phyloP scores from a whole-genome alignment of 2,113 vertebrate genomes.

The Osmerus mordax region DNA sequence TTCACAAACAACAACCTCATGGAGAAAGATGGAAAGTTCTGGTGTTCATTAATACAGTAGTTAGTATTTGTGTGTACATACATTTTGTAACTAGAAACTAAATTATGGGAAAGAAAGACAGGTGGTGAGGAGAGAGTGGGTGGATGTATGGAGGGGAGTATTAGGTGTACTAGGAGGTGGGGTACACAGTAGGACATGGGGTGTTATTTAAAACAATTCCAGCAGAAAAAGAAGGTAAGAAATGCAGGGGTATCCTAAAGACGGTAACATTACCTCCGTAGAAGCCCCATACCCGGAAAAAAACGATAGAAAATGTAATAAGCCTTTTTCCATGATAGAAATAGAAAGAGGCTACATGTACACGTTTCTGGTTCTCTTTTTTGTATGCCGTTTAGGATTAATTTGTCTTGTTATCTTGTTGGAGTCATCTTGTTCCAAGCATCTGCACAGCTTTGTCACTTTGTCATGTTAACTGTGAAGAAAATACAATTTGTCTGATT shows the following conservation, averaged over 20 bases:
- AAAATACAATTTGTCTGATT: slow-evolving; percentile 2
- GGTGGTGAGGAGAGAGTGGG: slow-evolving; percentile 14
- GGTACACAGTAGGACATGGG: background rate
- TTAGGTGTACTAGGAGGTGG: slow-evolving; percentile 7
- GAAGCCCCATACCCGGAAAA: too few species aligned
- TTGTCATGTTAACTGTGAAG: slow-evolving; percentile 39
- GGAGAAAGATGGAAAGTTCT: slow-evolving; percentile 53
- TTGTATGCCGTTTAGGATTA: slow-evolving; percentile 52
- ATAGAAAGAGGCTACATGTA: slow-evolving; percentile 67
- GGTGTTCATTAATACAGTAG: slow-evolving; percentile 64
- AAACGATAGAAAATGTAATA: slow-evolving; percentile 47
- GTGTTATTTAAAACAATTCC: slow-evolving; percentile 1
- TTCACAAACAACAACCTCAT: slow-evolving; percentile 34
- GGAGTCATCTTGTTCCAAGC: slow-evolving; percentile 61
- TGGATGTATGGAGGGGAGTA: too few species aligned
- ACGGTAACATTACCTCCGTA: background rate
- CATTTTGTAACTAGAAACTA: slow-evolving; percentile 23
- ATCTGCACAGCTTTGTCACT: slow-evolving; percentile 42
- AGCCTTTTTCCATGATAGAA: slow-evolving; percentile 62
- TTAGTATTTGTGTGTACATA: slow-evolving; percentile 33
- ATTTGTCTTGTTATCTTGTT: slow-evolving; percentile 55
- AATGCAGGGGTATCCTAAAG: slow-evolving; percentile 7
- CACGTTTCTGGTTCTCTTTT: slow-evolving; percentile 42
- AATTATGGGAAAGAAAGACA: slow-evolving; percentile 12
- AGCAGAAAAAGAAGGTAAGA: slow-evolving; percentile 14